Evolutionary conservation across 2,113 vertebrate species (phyloP), one percentile per base, ranked within the genome.

Genomic region (Aspidoscelis tigris): DNA sequence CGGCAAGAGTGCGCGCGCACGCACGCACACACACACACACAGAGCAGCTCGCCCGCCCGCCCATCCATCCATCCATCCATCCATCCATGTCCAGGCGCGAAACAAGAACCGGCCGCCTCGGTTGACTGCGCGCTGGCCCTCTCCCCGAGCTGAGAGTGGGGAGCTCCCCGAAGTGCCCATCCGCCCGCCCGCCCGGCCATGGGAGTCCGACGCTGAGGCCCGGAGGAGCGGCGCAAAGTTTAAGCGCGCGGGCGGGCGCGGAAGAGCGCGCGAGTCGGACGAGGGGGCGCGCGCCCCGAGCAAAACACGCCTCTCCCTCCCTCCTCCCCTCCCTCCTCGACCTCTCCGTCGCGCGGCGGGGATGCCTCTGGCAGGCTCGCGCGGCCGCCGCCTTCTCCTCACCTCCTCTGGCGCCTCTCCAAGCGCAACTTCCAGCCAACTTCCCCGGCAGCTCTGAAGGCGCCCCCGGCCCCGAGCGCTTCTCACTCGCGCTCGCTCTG

Each of bases 361-460:
- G 85, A 88, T 86, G 83, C 83, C 83, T 76, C 76, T 72, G 83
- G 68, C 76, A 64, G 76, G 83, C 83, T 84, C 76, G 53, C 4
- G 24, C 43, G 14, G 14, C 41, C 11, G 65, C 43, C 0, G 44
- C 41, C 5, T 72, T 9, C 68, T 44, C 70, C 69, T 64, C 72
- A 3, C 33, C 73, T 41, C 78, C 76, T 50, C 12, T 79, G 78
- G 78, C 84, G 33, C 2, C 83, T 55, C 79, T 86, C 84, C 79
- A 81, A 81, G 61, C 79, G 72, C 73, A 84, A 84, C 83, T 84
- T 84, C 83, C 83, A 76, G 83, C 83, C 83, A 79, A 84, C 83
- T 66, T 66, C 83, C 2, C 26, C 72, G 5, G 5, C 81, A 1
- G 33, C n/a, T 8, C 65, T 84, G 77, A 79, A 12, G 41, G 41